These are phyloP conservation scores for Chrysomallon squamiferum DNA, from an alignment of 1,140 invertebrate species.

Conservation along the genomic window DNA sequence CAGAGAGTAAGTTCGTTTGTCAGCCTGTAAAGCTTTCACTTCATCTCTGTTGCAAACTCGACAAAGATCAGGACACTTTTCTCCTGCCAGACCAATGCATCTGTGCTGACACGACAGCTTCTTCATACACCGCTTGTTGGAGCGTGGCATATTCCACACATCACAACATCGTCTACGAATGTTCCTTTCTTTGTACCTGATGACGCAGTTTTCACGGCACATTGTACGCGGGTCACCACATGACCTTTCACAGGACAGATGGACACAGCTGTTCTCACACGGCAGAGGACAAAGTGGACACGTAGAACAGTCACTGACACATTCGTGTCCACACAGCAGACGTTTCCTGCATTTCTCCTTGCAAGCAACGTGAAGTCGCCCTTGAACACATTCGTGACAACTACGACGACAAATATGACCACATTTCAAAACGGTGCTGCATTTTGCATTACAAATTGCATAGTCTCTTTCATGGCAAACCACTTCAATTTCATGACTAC, in stretches of 20 bases:
- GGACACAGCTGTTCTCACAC: constrained; percentile 68
- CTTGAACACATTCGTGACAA: constrained; percentile 64
- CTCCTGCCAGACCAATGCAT: constrained; percentile 69
- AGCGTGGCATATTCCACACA: background rate
- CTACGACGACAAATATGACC: constrained; percentile 14
- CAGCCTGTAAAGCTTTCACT: constrained; percentile 67
- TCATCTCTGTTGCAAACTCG: constrained; percentile 43
- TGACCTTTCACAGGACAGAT: constrained; percentile 63
- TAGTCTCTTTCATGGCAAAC: constrained; percentile 59
- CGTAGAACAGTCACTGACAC: constrained; percentile 13
- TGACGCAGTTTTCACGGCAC: constrained; percentile 65
- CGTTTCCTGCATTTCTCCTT: background rate
- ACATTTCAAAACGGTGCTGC: constrained; percentile 20
- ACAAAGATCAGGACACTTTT: constrained; percentile 65
- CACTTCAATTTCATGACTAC: constrained; percentile 57
- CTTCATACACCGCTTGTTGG: background rate
- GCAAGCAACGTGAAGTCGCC: constrained; percentile 67
- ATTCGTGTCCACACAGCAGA: constrained; percentile 39
- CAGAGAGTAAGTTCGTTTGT: background rate
- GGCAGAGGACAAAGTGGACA: constrained; percentile 70
- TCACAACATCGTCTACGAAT: background rate
- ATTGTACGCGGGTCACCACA: constrained; percentile 69
- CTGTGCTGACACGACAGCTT: background rate
- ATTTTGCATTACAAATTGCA: background rate
- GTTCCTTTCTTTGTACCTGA: constrained; percentile 68